Evolutionary conservation across 2,113 vertebrate genomes (phyloP), one percentile per base, ranked within the genome.

Genomic region (Petromus typicus): DNA sequence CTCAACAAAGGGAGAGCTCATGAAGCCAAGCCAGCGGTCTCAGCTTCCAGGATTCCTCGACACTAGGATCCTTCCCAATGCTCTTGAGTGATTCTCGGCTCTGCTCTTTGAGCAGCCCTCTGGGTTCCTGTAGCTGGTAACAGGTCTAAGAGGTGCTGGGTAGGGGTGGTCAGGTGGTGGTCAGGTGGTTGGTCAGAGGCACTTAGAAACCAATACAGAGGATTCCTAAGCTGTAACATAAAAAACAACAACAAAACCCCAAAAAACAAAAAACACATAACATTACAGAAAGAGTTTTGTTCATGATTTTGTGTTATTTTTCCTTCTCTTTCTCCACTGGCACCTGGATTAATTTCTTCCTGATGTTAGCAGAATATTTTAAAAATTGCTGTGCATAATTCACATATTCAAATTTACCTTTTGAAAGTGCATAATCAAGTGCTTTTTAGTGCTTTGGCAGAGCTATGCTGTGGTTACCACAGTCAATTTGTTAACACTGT

Each of bases 101-200:
- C 57, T 48, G 12, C 18, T 56, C 27, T 37, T 48, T 2, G 59
- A 51, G 57, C 56, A 34, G 43, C 1, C 20, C 59, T 85, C 54
- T 89, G 54, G 16, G 32, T n/a, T 45, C 71, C 18, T 1, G 45
- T 76, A 67, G 37, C 95, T 12, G n/a, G 88, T 73, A 76, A 89
- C 45, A 1, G 66, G 27, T 1, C 9, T 12, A 7, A 3, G 63
- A 13, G 63, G 63, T 2, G 4, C 25, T 2, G 12, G 20, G 11
- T 0, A 20, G 51, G 40, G 67, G 5, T 20, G 34, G 75, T n/a
- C n/a, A 43, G 2, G 3, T 23, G 83, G 43, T 22, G 32, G 83
- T 5, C 71, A 66, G 91, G 75, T n/a, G 89, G 5, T 30, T 63
- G 16, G 17, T 45, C 37, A 37, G 27, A 85, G 64, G n/a, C 59